Evolutionary conservation across 2,113 vertebrate genomes (phyloP).

Genomic region (Larimichthys polyactis): DNA sequence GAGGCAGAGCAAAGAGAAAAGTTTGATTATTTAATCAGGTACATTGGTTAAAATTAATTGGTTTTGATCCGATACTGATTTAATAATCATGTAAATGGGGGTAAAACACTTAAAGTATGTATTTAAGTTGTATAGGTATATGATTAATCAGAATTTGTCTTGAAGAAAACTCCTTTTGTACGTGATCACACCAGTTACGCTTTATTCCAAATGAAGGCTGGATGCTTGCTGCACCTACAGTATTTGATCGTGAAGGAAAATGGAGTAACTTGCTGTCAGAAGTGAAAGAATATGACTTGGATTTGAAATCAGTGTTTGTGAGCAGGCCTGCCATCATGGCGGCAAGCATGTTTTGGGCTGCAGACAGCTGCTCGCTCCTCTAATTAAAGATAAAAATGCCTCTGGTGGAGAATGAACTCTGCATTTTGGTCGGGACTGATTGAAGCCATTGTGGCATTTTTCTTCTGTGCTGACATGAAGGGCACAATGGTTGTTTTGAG

Average conservation of each 20-base stretch:
- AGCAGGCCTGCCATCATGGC: conserved; percentile 37
- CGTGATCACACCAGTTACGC: not conserved
- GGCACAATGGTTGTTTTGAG: conserved; percentile 19
- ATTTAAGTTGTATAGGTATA: too few relatives aligned
- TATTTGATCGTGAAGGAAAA: conserved; percentile 24
- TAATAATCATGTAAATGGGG: not conserved
- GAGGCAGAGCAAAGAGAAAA: not conserved
- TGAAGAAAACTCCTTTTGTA: not conserved
- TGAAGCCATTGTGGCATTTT: conserved; percentile 66
- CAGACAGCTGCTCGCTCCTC: conserved; percentile 79
- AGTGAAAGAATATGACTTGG: conserved; percentile 31
- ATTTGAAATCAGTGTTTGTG: conserved; percentile 41
- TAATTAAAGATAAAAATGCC: conserved; percentile 78
- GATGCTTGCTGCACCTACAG: not conserved
- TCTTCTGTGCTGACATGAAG: conserved; percentile 49
- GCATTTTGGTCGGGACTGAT: conserved; percentile 59
- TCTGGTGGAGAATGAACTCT: conserved; percentile 74
- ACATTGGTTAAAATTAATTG: not conserved
- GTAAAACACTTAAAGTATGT: not conserved
- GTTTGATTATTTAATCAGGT: not conserved
- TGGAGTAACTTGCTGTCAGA: conserved; percentile 29
- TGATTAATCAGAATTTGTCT: not conserved
- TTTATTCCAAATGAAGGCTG: not conserved
- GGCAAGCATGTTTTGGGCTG: conserved; percentile 58
- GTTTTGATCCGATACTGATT: not conserved